phyloP scores from a whole-genome alignment of 2,888 invertebrate species.

The Leptothorax acervorum region DNA sequence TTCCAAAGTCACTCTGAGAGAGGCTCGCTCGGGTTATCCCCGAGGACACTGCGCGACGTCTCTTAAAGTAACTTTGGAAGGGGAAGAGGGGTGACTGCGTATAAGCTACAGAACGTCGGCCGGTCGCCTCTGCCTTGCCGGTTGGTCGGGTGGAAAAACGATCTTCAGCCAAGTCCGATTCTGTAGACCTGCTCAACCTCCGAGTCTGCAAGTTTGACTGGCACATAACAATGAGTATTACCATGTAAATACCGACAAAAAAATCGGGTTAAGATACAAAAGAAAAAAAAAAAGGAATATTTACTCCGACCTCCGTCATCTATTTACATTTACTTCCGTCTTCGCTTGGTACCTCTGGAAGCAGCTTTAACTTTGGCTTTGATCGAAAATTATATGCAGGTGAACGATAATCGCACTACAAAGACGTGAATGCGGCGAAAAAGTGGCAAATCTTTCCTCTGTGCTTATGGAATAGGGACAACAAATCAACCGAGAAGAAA shows the following conservation, averaged over 20 bases:
- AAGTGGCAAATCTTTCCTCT: conserved; percentile 9
- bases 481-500: conserved; percentile 33
- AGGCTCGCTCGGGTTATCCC: conserved; percentile 51
- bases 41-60: conserved; percentile 50
- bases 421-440: conserved; percentile 34
- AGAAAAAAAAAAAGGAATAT: conserved; percentile 6
- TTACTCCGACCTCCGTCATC: not conserved
- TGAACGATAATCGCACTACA: conserved; percentile 4
- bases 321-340: conserved; percentile 26
- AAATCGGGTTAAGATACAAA: conserved; percentile 13
- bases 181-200: conserved; percentile 54
- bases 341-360: not conserved
- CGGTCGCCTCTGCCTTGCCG: conserved; percentile 54
- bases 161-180: conserved; percentile 60
- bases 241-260: conserved; percentile 41
- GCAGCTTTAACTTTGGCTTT: conserved; percentile 46
- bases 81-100: conserved; percentile 46
- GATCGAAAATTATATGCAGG: not conserved
- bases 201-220: conserved; percentile 64
- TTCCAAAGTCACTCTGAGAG: conserved; percentile 61
- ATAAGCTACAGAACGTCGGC: conserved; percentile 61
- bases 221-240: conserved; percentile 54
- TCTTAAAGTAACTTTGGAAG: conserved; percentile 59
- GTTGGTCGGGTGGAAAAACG: conserved; percentile 57
- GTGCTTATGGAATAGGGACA: conserved; percentile 7